Base-by-base conservation (phyloP, 2,888 invertebrate genomes). In the Cryptocephalus primarius region DNA sequence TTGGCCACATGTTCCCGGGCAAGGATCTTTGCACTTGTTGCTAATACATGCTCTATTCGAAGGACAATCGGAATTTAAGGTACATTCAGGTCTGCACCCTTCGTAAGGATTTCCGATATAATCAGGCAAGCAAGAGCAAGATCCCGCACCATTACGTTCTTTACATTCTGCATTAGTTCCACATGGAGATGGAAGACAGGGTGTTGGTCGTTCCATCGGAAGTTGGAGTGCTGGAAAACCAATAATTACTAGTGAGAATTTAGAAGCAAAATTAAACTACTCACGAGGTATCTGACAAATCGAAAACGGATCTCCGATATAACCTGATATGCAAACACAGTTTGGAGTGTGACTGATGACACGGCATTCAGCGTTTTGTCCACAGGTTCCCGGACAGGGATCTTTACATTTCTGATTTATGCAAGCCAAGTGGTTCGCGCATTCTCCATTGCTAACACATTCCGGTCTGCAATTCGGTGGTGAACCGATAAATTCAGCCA, bases 391-490 rank as follows among this genome's bases (percentile, higher is more conserved):
- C 1, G 75, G 75, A 56, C 85, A 85, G 32, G 84, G 83, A 67
- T 85, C 80, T 56, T 66, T 68, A 56, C 84, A 85, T 66, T 79
- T 82, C 49, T 76, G 75, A 60, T 79, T 77, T 9, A 81, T 77
- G 58, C 83, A 83, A 22, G 82, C 82, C 50, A 75, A 67, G 52
- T 78, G 72, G 52, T 71, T 71, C 1, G 76, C 53, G 62, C 84
- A 83, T 65, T 83, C 82, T 32, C 76, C 72, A 60, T 88, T 85
- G 46, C 77, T 74, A 9, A 80, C 75, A 63, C 88, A 88, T 66
- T 88, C 86, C 0, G 85, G 85, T 52, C 81, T 75, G 63, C 88
- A 89, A 52, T 78, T 78, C 4, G 87, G 86, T 32, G 89, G 86
- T 11, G 76, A 75, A 32, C 83, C 83, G 42, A 77, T 72, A 66